Evolutionary conservation across 2,888 invertebrate species (phyloP), one percentile per base, ranked within the genome.

Genomic region (Cheilosia pagana): DNA sequence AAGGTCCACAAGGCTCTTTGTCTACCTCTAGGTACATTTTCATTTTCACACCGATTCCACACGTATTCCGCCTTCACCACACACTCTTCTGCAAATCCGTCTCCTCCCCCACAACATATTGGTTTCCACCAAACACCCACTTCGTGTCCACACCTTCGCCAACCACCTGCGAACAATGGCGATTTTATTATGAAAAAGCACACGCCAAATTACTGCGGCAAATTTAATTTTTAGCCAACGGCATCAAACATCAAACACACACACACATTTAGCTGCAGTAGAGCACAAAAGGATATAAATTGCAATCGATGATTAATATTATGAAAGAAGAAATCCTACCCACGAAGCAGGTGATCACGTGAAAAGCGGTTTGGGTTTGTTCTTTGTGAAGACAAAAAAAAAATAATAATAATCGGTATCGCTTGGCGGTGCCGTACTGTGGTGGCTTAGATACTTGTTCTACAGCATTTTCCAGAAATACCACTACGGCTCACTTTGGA

Each of bases 301-400:
- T 53, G 60, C 68, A 70, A 52, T 62, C 68, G n/a, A 39, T 70
- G 77, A 77, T 77, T 70, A 70, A 77, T 62, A 41, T 31, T 23
- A 45, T 45, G 55, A 45, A 59, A 63, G 41, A 43, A 67, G 16
- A 65, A 70, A 77, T 68, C 60, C 77, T 60, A 70, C 68, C n/a
- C 77, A 68, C 43, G 77, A 77, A 70, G 68, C 77, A 77, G 77
- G 76, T 75, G 74, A 75, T 75, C 74, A 57, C 57, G 75, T 76
- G 77, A 70, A 77, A 68, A 60, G 77, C 70, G 60, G 77, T 77
- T 77, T 70, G 53, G 68, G 62, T 77, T 77, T 62, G 59, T 76
- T 76, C 67, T 59, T 57, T 28, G 16, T 12, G 3, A 10, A 10
- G 1, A 12, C 0, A 35, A 35, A 35, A 35, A 3, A 3, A 35